These are phyloP conservation scores for Cygnus olor DNA, from an alignment of 2,797 vertebrate genomes.

Conservation along the genomic window DNA sequence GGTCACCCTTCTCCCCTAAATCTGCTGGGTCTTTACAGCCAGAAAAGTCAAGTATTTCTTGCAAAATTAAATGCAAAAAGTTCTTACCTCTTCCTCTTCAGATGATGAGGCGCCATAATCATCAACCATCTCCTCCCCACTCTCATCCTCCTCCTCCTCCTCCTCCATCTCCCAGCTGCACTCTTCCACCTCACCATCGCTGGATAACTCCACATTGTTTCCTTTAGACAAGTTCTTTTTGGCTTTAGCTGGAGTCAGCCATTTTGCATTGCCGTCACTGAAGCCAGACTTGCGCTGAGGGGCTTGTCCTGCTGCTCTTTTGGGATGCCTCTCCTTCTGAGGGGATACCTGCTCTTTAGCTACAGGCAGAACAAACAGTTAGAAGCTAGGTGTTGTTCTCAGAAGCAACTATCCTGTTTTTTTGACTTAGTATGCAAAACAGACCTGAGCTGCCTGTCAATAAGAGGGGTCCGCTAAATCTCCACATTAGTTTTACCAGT, in stretches of 20 bases:
- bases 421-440: not conserved
- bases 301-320: not conserved
- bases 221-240: conserved; percentile 74
- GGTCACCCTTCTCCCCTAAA: too few relatives aligned
- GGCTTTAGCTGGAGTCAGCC: conserved; percentile 79
- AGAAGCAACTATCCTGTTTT: not conserved
- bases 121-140: conserved; percentile 75
- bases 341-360: not conserved
- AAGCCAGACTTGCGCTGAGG: not conserved
- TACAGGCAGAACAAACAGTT: fast-evolving
- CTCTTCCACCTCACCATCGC: conserved; percentile 54
- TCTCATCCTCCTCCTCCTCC: conserved; percentile 65
- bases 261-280: conserved; percentile 76
- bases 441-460: not conserved
- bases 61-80: not conserved
- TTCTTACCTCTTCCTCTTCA: conserved; percentile 79
- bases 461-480: not conserved
- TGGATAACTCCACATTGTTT: conserved; percentile 52
- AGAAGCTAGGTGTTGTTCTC: not conserved
- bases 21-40: not conserved
- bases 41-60: not conserved
- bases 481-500: fast-evolving
- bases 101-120: conserved; percentile 75
- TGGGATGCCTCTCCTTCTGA: fast-evolving
- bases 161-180: conserved; percentile 51